Conservation (phyloP, 2,797 vertebrate genomes). For the Dicrostonyx torquatus region DNA sequence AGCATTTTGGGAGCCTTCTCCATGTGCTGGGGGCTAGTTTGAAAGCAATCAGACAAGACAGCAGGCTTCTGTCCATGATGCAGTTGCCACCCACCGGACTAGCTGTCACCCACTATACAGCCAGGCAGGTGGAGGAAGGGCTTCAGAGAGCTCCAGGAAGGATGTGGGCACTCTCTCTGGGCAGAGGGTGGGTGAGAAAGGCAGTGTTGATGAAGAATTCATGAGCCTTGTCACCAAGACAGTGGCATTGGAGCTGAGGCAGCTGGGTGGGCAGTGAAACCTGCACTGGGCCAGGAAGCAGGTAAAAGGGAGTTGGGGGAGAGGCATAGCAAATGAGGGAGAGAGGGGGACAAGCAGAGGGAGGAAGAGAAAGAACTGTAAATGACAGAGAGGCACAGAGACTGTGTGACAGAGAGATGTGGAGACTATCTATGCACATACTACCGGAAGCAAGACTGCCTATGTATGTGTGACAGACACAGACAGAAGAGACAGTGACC, state of each 20-base stretch:
- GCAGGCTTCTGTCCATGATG: background rate
- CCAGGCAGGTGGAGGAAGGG: background rate
- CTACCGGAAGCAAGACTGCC: background rate
- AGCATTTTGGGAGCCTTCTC: background rate
- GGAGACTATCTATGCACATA: background rate
- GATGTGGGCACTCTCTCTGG: background rate
- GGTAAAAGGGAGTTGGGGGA: background rate
- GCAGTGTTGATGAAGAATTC: background rate
- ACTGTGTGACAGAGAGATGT: background rate
- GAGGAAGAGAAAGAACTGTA: background rate
- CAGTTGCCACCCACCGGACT: background rate
- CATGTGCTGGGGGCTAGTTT: background rate
- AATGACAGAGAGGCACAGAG: background rate
- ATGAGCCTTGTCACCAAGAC: fast-evolving
- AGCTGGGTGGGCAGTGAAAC: background rate
- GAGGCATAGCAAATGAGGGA: background rate
- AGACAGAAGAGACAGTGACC: background rate
- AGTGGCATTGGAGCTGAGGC: background rate
- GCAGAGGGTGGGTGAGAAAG: background rate
- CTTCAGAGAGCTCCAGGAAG: background rate
- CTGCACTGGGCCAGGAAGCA: background rate
- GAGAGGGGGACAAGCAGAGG: background rate
- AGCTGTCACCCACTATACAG: background rate
- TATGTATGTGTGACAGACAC: background rate
- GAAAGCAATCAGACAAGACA: background rate